Evolutionary conservation across 2,113 vertebrate species (phyloP).

Genomic region (Ameiurus melas): DNA sequence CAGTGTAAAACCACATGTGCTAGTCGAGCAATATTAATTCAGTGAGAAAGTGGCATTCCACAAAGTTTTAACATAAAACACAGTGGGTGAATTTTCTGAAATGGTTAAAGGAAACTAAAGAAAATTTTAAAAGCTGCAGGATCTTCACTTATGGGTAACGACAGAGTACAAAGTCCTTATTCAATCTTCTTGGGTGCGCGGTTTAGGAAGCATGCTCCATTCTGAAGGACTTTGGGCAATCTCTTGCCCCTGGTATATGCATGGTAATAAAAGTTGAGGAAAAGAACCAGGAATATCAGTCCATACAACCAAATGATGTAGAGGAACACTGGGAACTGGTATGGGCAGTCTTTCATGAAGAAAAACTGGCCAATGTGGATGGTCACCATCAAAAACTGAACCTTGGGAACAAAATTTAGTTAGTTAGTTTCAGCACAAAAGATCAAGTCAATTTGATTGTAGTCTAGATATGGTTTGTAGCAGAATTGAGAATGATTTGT

Average conservation of each 20-base stretch:
- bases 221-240: slow-evolving; percentile 72
- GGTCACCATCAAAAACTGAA: slow-evolving; percentile 81
- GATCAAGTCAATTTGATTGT: not conserved
- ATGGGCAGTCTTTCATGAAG: slow-evolving; percentile 82
- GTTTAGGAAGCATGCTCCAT: slow-evolving; percentile 63
- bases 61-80: slow-evolving; percentile 57
- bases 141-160: not conserved
- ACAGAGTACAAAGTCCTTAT: slow-evolving; percentile 11
- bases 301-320: slow-evolving; percentile 81
- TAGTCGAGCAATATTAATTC: slow-evolving; percentile 21
- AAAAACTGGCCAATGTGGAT: slow-evolving; percentile 80
- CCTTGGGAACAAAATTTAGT: slow-evolving; percentile 63
- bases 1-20: slow-evolving; percentile 40
- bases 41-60: slow-evolving; percentile 52
- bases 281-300: slow-evolving; percentile 78
- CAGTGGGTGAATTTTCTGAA: slow-evolving; percentile 42
- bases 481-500: too few relatives aligned
- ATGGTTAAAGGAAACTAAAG: slow-evolving; percentile 43
- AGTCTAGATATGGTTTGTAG: too few relatives aligned
- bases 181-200: slow-evolving; percentile 42
- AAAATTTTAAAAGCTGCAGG: slow-evolving; percentile 30
- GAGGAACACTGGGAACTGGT: slow-evolving; percentile 82
- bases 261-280: slow-evolving; percentile 84
- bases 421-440: not conserved
- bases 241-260: slow-evolving; percentile 84